Percentiles rank a stretch among this genome's conserved stretches.
Conservation (phyloP, 2,113 vertebrate genomes). For the Dinomys branickii region DNA sequence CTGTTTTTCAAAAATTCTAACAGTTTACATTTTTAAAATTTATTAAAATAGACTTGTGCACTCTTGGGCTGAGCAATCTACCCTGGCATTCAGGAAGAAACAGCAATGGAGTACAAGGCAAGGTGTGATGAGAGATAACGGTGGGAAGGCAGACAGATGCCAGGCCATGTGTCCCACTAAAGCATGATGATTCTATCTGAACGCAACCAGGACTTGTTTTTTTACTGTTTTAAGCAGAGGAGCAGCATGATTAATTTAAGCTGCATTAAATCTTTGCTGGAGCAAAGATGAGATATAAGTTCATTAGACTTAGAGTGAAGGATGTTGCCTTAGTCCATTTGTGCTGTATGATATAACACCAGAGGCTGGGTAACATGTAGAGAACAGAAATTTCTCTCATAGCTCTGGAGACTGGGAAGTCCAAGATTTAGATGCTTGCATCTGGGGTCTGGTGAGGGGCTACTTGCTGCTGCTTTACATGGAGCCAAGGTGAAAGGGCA, state of each 20-base stretch:
- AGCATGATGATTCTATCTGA: not conserved
- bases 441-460: not conserved
- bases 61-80: not conserved
- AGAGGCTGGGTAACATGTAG: not conserved
- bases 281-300: not conserved
- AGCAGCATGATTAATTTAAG: not conserved
- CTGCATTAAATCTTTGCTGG: slow-evolving; percentile 4
- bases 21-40: not conserved
- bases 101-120: not conserved
- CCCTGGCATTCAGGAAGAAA: not conserved
- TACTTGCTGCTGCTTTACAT: not conserved
- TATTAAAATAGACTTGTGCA: slow-evolving; percentile 1
- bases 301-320: not conserved
- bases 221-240: not conserved
- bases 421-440: not conserved
- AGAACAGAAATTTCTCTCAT: not conserved
- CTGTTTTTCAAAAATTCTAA: slow-evolving; percentile 38
- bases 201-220: not conserved
- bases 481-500: not conserved
- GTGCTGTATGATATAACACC: not conserved
- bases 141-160: not conserved
- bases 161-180: not conserved
- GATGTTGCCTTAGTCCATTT: slow-evolving; percentile 7
- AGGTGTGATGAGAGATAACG: not conserved
- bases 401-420: not conserved